Conservation (phyloP, 2,797 vertebrate genomes). For the Mastacembelus armatus region DNA sequence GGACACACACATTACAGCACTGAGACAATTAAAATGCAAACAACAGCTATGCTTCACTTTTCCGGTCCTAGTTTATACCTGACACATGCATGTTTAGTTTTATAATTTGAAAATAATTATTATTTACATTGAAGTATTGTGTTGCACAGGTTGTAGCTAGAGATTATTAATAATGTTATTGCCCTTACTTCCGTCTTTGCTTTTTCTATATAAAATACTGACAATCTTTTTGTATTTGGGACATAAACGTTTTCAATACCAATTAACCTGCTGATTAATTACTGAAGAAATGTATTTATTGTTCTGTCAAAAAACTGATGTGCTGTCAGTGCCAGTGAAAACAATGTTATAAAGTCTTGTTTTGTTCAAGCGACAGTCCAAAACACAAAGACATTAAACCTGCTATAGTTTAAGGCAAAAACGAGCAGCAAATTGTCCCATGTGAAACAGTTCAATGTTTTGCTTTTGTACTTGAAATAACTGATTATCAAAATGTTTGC, state of each 20-base stretch:
- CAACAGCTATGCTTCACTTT: background rate
- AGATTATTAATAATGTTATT: too few relatives aligned
- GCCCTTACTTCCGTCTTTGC: too few relatives aligned
- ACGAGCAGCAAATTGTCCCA: background rate
- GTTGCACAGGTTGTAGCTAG: background rate
- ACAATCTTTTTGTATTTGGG: too few relatives aligned
- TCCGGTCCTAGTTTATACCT: background rate
- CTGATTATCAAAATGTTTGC: background rate
- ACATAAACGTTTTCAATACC: background rate
- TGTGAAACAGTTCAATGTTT: background rate
- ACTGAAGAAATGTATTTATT: too few relatives aligned
- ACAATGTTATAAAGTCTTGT: background rate
- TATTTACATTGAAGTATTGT: too few relatives aligned
- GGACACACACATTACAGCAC: constrained; percentile 35
- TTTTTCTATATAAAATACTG: too few relatives aligned
- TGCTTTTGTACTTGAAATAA: background rate
- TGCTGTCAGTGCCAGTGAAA: background rate
- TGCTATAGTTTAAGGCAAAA: background rate
- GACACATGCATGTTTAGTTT: background rate
- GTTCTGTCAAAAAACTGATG: too few relatives aligned
- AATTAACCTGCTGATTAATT: background rate
- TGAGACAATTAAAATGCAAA: background rate
- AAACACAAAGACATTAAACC: background rate
- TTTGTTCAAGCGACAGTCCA: background rate
- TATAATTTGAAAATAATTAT: background rate